phyloP scores from a whole-genome alignment of 2,888 invertebrate species.

The Noctua fimbriata region DNA sequence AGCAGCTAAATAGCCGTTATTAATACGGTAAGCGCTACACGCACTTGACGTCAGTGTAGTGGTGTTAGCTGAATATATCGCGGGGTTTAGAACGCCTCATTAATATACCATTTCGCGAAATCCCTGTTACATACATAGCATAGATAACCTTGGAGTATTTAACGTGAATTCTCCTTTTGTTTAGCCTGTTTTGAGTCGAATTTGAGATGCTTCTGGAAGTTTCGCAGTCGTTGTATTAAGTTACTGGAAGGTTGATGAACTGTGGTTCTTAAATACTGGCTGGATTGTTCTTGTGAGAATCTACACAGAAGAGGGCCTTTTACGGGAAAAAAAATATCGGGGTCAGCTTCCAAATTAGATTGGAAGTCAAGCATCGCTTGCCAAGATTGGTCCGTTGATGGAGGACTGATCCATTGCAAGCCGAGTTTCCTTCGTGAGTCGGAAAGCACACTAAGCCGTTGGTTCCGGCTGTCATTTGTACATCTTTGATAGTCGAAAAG shows the following conservation, averaged over 20 bases:
- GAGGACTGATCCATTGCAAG: too few species aligned
- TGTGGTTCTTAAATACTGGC: not conserved
- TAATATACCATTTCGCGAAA: conserved; percentile 69
- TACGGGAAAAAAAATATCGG: not conserved
- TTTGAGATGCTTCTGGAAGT: conserved; percentile 7
- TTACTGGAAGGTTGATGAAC: too few species aligned
- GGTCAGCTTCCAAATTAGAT: too few species aligned
- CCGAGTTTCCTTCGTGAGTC: too few species aligned
- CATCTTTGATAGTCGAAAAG: too few species aligned
- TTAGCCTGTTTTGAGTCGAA: not conserved
- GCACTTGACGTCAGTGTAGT: conserved; percentile 53
- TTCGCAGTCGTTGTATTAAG: not conserved
- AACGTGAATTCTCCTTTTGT: conserved; percentile 17
- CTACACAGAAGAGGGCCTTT: not conserved
- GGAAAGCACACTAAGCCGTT: too few species aligned
- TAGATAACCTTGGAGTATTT: conserved; percentile 44
- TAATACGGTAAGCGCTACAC: conserved; percentile 55
- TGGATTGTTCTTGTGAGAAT: not conserved
- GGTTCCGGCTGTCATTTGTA: too few species aligned
- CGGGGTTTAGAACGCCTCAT: conserved; percentile 60
- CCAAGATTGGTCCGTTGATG: too few species aligned
- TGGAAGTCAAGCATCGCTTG: too few species aligned
- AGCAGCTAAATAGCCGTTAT: conserved; percentile 47
- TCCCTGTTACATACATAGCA: conserved; percentile 45
- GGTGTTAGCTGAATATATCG: conserved; percentile 62